phyloP scores from a whole-genome alignment of 2,888 invertebrate genomes.

The Prosapia bicincta region DNA sequence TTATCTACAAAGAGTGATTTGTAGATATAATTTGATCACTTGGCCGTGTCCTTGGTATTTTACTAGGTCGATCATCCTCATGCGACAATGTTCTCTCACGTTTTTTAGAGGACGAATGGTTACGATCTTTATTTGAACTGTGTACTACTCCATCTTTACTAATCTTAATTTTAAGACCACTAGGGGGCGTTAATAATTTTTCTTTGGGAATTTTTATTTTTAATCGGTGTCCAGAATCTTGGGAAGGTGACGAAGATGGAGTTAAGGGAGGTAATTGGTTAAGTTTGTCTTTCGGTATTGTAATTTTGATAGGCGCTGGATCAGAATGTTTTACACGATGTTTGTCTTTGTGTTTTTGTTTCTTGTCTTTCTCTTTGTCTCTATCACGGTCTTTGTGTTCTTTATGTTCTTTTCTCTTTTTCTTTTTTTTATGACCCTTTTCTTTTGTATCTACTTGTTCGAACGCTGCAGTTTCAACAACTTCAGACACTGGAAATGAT shows the following conservation, averaged over 20 bases:
- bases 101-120: constrained; percentile 17
- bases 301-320: constrained; percentile 52
- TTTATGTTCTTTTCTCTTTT: constrained; percentile 57
- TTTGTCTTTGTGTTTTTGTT: constrained; percentile 55
- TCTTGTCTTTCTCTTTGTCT: constrained; percentile 44
- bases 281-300: constrained; percentile 58
- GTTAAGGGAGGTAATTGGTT: constrained; percentile 36
- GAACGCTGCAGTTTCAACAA: constrained; percentile 3
- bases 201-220: constrained; percentile 83
- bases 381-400: constrained; percentile 53
- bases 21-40: constrained; percentile 14
- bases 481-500: constrained; percentile 30
- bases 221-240: constrained; percentile 50
- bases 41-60: constrained; percentile 4
- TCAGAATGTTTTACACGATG: constrained; percentile 45
- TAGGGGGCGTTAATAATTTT: constrained; percentile 54
- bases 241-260: constrained; percentile 29
- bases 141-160: constrained; percentile 56
- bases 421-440: constrained; percentile 42
- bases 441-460: constrained; percentile 32
- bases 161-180: constrained; percentile 60
- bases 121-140: background rate
- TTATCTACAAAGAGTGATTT: background rate
- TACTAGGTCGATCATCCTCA: constrained; percentile 9
- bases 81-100: constrained; percentile 16